A percentile compares a stretch with the other conserved stretches of the same genome.
These are phyloP conservation scores for Grallaria varia DNA, from an alignment of 2,113 vertebrate species.

Conservation along the genomic window DNA sequence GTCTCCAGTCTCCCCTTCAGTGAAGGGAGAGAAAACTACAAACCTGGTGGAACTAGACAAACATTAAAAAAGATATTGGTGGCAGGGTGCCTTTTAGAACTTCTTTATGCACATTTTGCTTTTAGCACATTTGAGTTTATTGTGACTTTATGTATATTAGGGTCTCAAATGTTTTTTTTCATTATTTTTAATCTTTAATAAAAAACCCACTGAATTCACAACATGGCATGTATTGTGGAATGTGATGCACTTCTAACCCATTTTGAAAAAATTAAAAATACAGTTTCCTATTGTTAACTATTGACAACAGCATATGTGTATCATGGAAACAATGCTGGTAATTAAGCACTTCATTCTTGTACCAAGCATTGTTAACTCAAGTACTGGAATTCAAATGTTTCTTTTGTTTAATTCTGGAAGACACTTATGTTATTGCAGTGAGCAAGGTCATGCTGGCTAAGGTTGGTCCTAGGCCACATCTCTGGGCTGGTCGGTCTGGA, in stretches of 20 bases:
- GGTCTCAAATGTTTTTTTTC: slow-evolving; percentile 43
- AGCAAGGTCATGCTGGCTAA: not conserved
- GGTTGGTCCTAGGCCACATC: not conserved
- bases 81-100: slow-evolving; percentile 67
- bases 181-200: slow-evolving; percentile 62
- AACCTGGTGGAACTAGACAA: slow-evolving; percentile 11
- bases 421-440: not conserved
- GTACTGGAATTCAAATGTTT: not conserved
- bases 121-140: slow-evolving; percentile 52
- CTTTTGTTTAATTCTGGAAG: not conserved
- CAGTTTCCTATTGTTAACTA: not conserved
- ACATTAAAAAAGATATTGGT: slow-evolving; percentile 58
- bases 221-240: not conserved
- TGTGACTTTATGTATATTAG: slow-evolving; percentile 63
- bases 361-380: slow-evolving; percentile 17
- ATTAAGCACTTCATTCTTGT: slow-evolving; percentile 32
- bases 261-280: not conserved
- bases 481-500: not conserved
- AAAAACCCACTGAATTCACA: slow-evolving; percentile 21
- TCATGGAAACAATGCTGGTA: not conserved
- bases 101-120: slow-evolving; percentile 47
- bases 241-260: not conserved
- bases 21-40: slow-evolving; percentile 65
- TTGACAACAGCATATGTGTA: not conserved
- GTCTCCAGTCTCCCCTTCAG: slow-evolving; percentile 51